A percentile compares a stretch with the other conserved stretches of the same genome.
Conservation (phyloP, 2,113 vertebrate species). For the Heliornis fulica region DNA sequence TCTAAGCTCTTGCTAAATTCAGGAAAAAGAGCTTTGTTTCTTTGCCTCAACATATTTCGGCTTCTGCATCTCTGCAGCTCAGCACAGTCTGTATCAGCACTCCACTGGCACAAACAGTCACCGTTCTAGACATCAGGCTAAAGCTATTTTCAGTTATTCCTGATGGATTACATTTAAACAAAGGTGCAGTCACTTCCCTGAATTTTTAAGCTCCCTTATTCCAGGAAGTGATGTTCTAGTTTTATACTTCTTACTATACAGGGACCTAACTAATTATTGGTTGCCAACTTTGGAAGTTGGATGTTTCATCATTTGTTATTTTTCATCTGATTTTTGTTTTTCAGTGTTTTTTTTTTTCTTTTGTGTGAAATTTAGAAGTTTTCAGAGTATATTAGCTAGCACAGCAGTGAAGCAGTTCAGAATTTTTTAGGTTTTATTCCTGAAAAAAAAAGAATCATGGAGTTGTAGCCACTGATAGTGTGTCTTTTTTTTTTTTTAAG, state of each 20-base stretch:
- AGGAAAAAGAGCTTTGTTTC: background rate
- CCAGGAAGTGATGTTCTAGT: background rate
- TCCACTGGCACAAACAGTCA: background rate
- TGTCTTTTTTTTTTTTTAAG: background rate
- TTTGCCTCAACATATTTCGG: background rate
- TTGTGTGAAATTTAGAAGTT: background rate
- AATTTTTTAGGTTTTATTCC: background rate
- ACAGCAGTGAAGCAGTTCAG: background rate
- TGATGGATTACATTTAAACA: background rate
- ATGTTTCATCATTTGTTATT: background rate
- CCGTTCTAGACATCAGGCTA: background rate
- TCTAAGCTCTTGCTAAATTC: background rate
- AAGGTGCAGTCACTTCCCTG: background rate
- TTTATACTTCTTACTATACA: background rate
- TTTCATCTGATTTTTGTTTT: background rate
- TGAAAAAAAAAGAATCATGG: background rate
- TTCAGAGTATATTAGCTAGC: background rate
- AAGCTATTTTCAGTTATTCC: background rate
- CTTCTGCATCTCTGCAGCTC: background rate
- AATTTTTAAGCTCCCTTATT: background rate
- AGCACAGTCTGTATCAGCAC: background rate
- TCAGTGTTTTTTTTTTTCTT: background rate
- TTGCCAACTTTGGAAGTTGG: background rate
- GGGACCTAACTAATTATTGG: background rate
- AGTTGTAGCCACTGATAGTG: background rate